Evolutionary conservation across 2,113 vertebrate genomes (phyloP), one percentile per base, ranked within the genome.

Genomic region (Pygoscelis antarcticus): DNA sequence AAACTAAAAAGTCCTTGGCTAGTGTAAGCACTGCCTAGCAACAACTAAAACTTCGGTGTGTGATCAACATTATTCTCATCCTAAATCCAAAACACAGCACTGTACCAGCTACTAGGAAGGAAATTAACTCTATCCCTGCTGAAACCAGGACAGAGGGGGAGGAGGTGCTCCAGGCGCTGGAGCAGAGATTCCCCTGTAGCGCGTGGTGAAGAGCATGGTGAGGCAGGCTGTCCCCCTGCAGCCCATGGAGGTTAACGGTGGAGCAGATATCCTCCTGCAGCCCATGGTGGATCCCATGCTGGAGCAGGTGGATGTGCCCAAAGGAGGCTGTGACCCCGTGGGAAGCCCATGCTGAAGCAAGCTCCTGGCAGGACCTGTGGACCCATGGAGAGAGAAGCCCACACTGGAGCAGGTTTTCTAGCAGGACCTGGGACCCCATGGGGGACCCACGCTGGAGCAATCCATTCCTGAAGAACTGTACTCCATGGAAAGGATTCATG

Each of bases 211-310:
- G 46, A 16, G 7, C 26, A 38, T 16, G 8, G 6, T 23, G 11
- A 66, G 64, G 4, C 23, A 38, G n/a, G 8, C 30, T 36, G 38
- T 27, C 5, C 6, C 9, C 46, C 51, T 70, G 22, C 16, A 77
- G 38, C 27, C 27, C 40, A 32, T 8, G 17, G 47, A 26, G 19
- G 12, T 19, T 4, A 9, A 40, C 1, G 4, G 11, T n/a, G 36
- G 11, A 87, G 32, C 23, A 94, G 46, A 78, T 13, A 32, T 23
- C 27, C 16, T 42, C 13, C 58, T 44, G 16, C 66, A 79, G 60
- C 27, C 54, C 5, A 1, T 8, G 9, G 11, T 64, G 21, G 21
- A 36, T 3, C 11, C 23, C 9, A 27, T 0, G 1, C 4, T 2
- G 3, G 25, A 44, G 32, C 18, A 72, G 36, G 12, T 29, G 23